phyloP scores from a whole-genome alignment of 2,797 vertebrate species.

The Gymnopithys bicolor region DNA sequence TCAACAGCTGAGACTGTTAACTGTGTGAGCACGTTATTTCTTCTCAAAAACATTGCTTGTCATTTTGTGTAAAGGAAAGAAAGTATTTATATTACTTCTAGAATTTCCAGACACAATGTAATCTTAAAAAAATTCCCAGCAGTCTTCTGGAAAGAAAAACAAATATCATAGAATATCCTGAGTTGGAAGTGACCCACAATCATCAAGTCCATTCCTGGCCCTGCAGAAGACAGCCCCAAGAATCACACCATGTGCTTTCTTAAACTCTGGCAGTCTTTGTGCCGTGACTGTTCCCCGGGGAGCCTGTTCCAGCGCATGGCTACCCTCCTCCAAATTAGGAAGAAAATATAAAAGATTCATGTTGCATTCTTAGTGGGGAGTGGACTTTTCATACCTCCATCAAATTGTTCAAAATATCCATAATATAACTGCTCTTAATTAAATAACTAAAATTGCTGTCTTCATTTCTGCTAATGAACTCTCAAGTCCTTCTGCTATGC shows the following conservation, averaged over 20 bases:
- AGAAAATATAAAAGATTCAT: background rate
- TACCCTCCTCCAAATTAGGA: background rate
- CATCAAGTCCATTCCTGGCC: background rate
- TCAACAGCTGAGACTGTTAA: background rate
- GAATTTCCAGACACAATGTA: background rate
- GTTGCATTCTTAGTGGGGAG: background rate
- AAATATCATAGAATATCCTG: background rate
- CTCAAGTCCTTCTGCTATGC: background rate
- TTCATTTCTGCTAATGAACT: conserved; percentile 17
- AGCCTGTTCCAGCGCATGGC: background rate
- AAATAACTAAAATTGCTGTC: background rate
- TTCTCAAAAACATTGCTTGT: background rate
- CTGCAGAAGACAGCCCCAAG: background rate
- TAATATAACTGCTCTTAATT: background rate
- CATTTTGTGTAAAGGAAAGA: background rate
- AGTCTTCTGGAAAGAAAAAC: background rate
- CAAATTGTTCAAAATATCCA: background rate
- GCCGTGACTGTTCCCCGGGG: background rate
- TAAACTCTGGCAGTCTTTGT: background rate
- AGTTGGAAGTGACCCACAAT: background rate
- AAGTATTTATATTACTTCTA: background rate
- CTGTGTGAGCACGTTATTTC: background rate
- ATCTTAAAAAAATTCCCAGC: background rate
- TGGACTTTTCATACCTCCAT: background rate
- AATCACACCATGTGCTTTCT: background rate